These are phyloP conservation scores for Pandemis heparana DNA, from an alignment of 2,888 invertebrate genomes.

Conservation along the genomic window DNA sequence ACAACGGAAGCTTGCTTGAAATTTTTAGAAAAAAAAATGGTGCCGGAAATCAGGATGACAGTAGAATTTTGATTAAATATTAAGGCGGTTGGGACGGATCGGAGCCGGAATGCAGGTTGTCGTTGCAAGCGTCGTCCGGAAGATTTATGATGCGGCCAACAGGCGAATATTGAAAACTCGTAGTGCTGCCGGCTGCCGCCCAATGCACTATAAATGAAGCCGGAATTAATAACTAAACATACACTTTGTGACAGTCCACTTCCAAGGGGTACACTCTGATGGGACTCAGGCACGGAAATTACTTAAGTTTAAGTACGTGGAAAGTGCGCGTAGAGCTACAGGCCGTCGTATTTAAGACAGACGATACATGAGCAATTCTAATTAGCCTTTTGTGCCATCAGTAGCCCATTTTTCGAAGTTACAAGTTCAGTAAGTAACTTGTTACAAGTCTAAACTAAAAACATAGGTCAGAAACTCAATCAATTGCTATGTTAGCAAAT, in stretches of 20 bases:
- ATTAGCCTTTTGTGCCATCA: no score
- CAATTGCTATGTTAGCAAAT: no score
- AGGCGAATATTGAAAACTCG: constrained; percentile 81
- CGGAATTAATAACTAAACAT: constrained; percentile 53
- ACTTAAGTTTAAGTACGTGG: not conserved
- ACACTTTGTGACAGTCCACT: constrained; percentile 1
- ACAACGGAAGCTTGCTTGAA: not conserved
- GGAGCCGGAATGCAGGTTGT: constrained; percentile 75
- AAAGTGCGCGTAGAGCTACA: no score
- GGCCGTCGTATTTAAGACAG: no score
- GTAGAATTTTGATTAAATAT: constrained; percentile 75
- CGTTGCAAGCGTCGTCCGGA: constrained; percentile 67
- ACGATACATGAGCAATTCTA: no score
- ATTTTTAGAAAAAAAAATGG: not conserved
- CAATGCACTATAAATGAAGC: constrained; percentile 69
- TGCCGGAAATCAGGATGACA: constrained; percentile 63
- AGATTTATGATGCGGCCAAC: constrained; percentile 82
- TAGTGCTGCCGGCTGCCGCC: constrained; percentile 53
- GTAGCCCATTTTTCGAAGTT: no score
- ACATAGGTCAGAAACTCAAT: no score
- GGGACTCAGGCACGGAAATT: not conserved
- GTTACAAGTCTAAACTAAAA: no score
- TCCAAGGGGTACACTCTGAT: not conserved
- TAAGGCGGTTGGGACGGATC: constrained; percentile 66
- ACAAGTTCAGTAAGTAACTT: no score